Evolutionary conservation across 2,797 vertebrate genomes (phyloP).

Genomic region (Chelmon rostratus): DNA sequence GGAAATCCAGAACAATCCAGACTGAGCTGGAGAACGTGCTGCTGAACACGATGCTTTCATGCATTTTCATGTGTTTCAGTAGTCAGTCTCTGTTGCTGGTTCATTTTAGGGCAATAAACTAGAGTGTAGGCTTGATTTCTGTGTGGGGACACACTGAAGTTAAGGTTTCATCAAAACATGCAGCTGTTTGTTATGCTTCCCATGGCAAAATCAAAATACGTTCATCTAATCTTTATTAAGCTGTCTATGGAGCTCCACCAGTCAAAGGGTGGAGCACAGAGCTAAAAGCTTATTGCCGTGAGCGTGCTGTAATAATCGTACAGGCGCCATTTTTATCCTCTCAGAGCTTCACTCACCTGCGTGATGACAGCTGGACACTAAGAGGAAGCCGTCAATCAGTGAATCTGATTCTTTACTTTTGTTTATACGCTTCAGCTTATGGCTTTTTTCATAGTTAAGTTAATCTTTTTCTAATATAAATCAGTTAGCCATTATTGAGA

Average conservation of each 20-base stretch:
- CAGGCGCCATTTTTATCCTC: neutral
- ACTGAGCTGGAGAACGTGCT: neutral
- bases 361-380: neutral
- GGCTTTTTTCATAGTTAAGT: no score
- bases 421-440: no score
- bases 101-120: neutral
- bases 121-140: neutral
- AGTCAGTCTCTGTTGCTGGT: neutral
- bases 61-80: neutral
- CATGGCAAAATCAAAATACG: neutral
- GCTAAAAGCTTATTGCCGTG: neutral
- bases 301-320: neutral
- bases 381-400: neutral
- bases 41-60: slow-evolving; percentile 13
- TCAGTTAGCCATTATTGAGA: no score
- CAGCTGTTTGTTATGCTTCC: neutral
- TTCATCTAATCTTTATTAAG: neutral
- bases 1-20: neutral
- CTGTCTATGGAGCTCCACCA: neutral
- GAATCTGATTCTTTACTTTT: no score
- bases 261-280: neutral
- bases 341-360: neutral
- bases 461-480: no score
- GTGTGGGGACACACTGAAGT: neutral
- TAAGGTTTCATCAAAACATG: neutral